phyloP scores from a whole-genome alignment of 1,140 invertebrate species.

The Caenorhabditis tropicalis region DNA sequence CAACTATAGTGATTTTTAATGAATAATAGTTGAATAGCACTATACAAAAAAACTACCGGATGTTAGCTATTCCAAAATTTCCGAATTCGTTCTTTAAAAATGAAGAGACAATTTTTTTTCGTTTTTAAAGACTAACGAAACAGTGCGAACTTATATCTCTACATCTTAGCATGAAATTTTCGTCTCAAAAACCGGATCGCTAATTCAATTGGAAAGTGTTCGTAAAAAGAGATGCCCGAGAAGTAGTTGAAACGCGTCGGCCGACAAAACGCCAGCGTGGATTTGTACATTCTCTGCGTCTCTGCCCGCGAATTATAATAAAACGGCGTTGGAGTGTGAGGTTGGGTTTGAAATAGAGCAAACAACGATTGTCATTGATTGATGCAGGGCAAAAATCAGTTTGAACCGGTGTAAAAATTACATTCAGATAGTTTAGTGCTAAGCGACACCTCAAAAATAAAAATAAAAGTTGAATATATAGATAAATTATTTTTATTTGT shows the following conservation, averaged over 20 bases:
- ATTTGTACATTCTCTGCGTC: constrained; percentile 24
- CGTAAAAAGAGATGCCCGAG: background rate
- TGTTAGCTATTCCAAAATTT: too few species aligned
- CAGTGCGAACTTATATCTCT: too few species aligned
- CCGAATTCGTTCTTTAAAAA: too few species aligned
- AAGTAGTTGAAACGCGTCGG: background rate
- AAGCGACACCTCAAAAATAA: too few species aligned
- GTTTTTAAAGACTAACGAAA: too few species aligned
- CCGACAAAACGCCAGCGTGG: background rate
- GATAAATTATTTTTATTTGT: too few species aligned
- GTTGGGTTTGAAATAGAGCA: constrained; percentile 1
- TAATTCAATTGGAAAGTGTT: background rate
- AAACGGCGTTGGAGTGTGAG: background rate
- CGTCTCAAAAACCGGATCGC: background rate
- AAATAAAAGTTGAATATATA: too few species aligned
- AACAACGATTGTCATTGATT: constrained; percentile 6
- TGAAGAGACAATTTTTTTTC: too few species aligned
- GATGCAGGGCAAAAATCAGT: background rate
- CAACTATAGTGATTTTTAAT: background rate
- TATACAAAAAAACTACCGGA: background rate
- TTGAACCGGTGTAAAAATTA: background rate
- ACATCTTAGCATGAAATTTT: background rate
- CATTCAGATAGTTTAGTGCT: too few species aligned
- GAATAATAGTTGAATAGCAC: too few species aligned
- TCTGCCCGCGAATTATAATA: background rate